These are phyloP conservation scores for Nemurella pictetii DNA, from an alignment of 2,888 invertebrate genomes.

Conservation along the genomic window DNA sequence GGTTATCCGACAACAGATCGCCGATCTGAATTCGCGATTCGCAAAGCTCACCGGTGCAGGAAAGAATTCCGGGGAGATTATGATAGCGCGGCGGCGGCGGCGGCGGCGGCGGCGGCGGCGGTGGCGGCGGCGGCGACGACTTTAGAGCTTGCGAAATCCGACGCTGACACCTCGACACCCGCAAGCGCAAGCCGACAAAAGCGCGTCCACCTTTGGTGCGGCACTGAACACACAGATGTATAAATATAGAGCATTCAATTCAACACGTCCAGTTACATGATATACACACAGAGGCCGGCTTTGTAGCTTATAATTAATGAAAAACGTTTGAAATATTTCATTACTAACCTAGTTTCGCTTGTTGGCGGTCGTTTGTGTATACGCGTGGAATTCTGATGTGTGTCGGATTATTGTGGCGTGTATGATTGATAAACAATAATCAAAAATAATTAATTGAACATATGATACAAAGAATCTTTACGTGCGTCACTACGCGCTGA, in stretches of 20 bases:
- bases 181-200: too few relatives aligned
- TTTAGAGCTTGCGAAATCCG: conserved; percentile 54
- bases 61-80: background rate
- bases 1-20: background rate
- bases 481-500: background rate
- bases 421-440: background rate
- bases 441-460: background rate
- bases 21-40: background rate
- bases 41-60: background rate
- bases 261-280: background rate
- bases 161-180: background rate
- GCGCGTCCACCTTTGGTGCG: too few relatives aligned
- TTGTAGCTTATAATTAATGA: background rate
- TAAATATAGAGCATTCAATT: too few relatives aligned
- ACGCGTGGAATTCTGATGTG: background rate
- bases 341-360: background rate
- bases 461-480: background rate
- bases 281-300: background rate
- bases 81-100: background rate
- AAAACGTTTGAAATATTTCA: background rate
- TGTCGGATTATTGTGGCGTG: background rate
- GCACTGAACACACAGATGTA: too few relatives aligned
- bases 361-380: background rate
- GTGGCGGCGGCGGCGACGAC: background rate
- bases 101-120: conserved; percentile 54